Evolutionary conservation across 2,888 invertebrate genomes (phyloP).

Genomic region (Parapristionchus giblindavisi): DNA sequence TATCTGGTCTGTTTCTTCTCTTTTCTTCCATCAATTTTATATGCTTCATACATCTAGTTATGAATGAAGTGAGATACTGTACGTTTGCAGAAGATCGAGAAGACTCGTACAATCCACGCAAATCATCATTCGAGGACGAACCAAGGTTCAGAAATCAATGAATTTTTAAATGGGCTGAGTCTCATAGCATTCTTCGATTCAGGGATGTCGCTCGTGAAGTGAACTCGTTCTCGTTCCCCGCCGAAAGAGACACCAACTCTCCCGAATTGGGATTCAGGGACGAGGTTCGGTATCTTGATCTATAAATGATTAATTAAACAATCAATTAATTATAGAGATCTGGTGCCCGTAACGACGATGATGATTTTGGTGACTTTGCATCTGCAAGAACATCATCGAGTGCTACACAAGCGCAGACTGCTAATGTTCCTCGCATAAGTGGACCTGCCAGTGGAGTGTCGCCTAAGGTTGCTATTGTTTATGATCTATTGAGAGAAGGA

Average conservation of each 20-base stretch:
- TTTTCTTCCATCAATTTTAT: too few relatives aligned
- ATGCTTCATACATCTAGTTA: too few relatives aligned
- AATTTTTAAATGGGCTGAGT: background rate
- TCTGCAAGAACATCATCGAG: constrained; percentile 43
- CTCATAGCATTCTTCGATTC: background rate
- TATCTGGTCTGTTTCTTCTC: too few relatives aligned
- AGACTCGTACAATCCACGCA: constrained; percentile 3
- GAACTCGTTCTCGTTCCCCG: constrained; percentile 50
- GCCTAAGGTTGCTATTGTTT: too few relatives aligned
- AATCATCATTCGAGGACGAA: constrained; percentile 33
- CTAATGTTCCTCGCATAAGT: constrained; percentile 18
- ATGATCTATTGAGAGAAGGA: too few relatives aligned
- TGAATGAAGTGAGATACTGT: background rate
- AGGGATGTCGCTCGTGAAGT: constrained; percentile 40
- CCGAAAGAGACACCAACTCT: constrained; percentile 44
- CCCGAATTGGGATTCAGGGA: constrained; percentile 55
- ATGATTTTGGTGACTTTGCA: constrained; percentile 57
- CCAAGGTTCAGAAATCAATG: too few relatives aligned
- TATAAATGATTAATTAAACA: background rate
- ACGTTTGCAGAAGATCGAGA: constrained; percentile 5
- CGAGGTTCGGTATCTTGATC: constrained; percentile 39
- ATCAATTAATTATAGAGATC: background rate
- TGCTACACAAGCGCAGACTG: background rate
- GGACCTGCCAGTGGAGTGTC: background rate
- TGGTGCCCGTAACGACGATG: constrained; percentile 44